Base-by-base conservation (phyloP, 1,140 invertebrate genomes). In the Zophobas atratus region DNA sequence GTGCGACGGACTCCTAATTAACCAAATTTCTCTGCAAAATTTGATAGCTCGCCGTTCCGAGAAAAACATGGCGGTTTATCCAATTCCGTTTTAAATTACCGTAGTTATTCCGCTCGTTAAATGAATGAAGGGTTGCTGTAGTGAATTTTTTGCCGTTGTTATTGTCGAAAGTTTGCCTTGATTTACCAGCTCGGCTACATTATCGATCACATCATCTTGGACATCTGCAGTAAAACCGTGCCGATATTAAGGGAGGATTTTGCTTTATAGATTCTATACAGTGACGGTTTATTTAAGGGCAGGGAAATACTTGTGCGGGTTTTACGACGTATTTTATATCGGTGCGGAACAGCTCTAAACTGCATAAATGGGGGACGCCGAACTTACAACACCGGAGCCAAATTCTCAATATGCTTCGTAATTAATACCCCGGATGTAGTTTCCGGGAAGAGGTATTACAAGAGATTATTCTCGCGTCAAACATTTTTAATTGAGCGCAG, bases 41-140 rank as follows among this genome's bases (percentile, higher is more conserved):
- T 67, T 67, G 60, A 67, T 67, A 67, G 38, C 60, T 43, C 60
- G 20, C n/a, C 60, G 36, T 51, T 51, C n/a, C n/a, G 8, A 20
- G 60, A 67, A 67, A 2, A 57, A 57, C 60, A 67, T 43, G 60
- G 38, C 60, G 38, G 39, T 67, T 60, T 60, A 43, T 67, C 60
- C 60, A 67, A 43, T 67, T 63, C 57, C 57, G 36, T 63, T 63
- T 63, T 43, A 63, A 63, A 63, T 63, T 63, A 41, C 36, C 57
- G 36, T 63, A 63, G 57, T 63, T 67, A 67, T 67, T 67, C 60
- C n/a, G 60, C 60, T 67, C 60, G 60, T 67, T 67, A 67, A 67
- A 41, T 39, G 60, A 67, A 46, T 67, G 60, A 67, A 67, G 60
- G 39, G 39, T 67, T 67, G 57, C 36, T 57, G 55, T 57, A 57